Percentiles rank a stretch among this genome's conserved stretches.
phyloP scores from a whole-genome alignment of 2,797 vertebrate species.

The Brachyalestes nurse region DNA sequence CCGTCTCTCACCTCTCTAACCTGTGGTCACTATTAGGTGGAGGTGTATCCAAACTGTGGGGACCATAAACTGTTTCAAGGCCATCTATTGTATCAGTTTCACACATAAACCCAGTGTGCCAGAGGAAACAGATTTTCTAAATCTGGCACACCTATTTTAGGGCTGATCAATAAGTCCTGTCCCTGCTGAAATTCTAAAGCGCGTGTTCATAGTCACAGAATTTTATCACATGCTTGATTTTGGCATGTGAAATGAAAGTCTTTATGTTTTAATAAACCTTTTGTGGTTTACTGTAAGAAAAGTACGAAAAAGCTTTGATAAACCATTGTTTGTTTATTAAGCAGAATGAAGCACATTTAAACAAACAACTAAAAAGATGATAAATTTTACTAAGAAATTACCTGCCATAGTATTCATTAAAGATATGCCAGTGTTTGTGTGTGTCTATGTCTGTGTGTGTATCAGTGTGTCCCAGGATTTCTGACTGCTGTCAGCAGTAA shows the following conservation, averaged over 20 bases:
- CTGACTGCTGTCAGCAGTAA: conserved; percentile 46
- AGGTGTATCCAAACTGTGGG: not conserved
- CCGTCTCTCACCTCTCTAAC: conserved; percentile 9
- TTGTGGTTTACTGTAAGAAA: not conserved
- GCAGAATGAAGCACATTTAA: not conserved
- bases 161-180: conserved; percentile 49
- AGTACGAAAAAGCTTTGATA: not conserved
- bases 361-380: not conserved
- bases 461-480: not conserved
- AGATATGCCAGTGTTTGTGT: not conserved
- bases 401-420: not conserved
- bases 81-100: conserved; percentile 31
- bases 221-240: conserved; percentile 19
- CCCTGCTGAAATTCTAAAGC: conserved; percentile 46
- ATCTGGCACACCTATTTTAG: conserved; percentile 50
- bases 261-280: not conserved
- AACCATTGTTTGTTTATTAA: not conserved
- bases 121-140: conserved; percentile 35
- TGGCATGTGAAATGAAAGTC: not conserved
- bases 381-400: not conserved
- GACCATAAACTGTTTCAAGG: conserved; percentile 17
- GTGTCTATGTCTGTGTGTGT: conserved; percentile 27
- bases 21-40: conserved; percentile 1
- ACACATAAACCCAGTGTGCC: conserved; percentile 27
- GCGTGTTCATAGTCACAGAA: not conserved